Conservation (phyloP, 2,113 vertebrate genomes). For the Anthoscopus minutus region DNA sequence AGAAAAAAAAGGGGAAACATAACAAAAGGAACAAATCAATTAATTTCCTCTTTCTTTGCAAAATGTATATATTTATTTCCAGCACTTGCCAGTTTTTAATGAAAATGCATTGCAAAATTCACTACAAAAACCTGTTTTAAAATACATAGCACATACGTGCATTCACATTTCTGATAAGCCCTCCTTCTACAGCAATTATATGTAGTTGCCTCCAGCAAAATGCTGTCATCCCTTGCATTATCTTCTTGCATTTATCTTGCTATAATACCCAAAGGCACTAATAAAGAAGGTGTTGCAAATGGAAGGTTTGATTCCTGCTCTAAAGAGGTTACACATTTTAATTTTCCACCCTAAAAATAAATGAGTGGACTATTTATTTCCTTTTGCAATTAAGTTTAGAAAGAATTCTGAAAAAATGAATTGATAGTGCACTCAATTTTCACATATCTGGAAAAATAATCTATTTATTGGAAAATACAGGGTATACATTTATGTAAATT, state of each 20-base stretch:
- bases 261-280: neutral
- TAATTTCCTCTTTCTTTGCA: neutral
- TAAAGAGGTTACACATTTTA: neutral
- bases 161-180: neutral
- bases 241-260: neutral
- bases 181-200: neutral
- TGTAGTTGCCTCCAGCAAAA: neutral
- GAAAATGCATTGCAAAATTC: slow-evolving; percentile 2
- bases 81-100: neutral
- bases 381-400: neutral
- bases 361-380: neutral
- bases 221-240: neutral
- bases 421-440: neutral
- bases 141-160: neutral
- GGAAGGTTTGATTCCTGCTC: neutral
- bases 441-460: neutral
- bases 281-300: neutral
- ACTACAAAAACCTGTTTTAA: neutral
- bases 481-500: neutral
- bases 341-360: neutral
- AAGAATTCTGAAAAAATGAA: neutral
- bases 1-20: neutral
- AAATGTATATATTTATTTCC: neutral
- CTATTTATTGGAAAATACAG: neutral
- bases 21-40: neutral